These are phyloP conservation scores for Metopia argyrocephala DNA, from an alignment of 2,888 invertebrate genomes.

Conservation along the genomic window DNA sequence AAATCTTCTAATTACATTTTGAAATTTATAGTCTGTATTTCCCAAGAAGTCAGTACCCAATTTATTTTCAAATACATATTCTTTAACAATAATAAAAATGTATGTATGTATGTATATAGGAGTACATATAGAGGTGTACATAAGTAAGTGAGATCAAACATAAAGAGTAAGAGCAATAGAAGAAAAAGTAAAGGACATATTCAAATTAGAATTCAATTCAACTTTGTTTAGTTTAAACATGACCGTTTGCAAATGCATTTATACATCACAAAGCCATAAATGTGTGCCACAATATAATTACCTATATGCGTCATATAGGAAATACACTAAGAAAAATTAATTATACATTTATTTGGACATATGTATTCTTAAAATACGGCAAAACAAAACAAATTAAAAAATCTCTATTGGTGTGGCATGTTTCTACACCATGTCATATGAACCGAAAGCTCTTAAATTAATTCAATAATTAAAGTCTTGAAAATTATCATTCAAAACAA, in stretches of 20 bases:
- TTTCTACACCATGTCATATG: too few species aligned
- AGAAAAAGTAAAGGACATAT: conserved; percentile 1
- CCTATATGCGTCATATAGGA: neutral
- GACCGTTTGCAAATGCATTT: conserved; percentile 4
- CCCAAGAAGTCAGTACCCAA: conserved; percentile 26
- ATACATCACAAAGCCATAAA: neutral
- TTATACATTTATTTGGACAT: too few species aligned
- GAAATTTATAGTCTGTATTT: conserved; percentile 62
- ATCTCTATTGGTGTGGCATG: too few species aligned
- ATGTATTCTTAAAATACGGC: too few species aligned
- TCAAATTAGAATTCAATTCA: conserved; percentile 57
- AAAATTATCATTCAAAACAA: too few species aligned
- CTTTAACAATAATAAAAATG: neutral
- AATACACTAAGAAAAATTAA: conserved; percentile 4
- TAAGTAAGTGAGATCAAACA: neutral
- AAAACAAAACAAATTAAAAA: too few species aligned
- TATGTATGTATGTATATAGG: neutral
- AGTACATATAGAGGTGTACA: too few species aligned
- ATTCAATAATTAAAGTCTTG: too few species aligned
- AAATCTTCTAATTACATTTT: conserved; percentile 63
- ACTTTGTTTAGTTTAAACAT: conserved; percentile 32
- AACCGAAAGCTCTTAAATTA: too few species aligned
- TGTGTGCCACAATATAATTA: neutral
- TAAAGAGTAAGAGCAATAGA: neutral
- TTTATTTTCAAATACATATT: neutral